phyloP scores from a whole-genome alignment of 2,113 vertebrate genomes.

The Periophthalmus modestus region DNA sequence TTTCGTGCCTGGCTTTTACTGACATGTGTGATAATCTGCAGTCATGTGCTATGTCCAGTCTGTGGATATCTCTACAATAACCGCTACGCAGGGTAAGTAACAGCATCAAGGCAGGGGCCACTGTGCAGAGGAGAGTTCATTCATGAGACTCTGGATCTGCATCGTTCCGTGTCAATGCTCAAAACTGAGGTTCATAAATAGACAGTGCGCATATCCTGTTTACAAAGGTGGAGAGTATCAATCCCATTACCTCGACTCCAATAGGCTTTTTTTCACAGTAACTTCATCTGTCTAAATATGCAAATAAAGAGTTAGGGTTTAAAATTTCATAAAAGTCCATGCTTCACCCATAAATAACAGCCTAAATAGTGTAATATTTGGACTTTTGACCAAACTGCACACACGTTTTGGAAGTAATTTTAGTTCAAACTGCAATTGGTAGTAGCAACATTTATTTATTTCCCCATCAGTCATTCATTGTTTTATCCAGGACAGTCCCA shows the following conservation, averaged over 20 bases:
- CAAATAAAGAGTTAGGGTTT: too few species aligned
- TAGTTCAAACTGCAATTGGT: neutral
- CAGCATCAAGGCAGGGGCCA: neutral
- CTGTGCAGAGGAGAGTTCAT: neutral
- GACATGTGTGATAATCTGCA: slow-evolving; percentile 65
- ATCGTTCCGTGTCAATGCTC: too few species aligned
- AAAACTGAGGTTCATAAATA: too few species aligned
- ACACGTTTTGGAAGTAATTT: neutral
- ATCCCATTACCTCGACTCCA: neutral
- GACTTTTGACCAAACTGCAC: neutral
- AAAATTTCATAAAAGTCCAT: too few species aligned
- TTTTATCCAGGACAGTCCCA: neutral
- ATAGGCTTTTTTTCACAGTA: neutral
- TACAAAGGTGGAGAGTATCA: neutral
- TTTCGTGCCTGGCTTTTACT: slow-evolving; percentile 58
- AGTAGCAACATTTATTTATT: neutral
- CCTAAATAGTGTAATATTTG: too few species aligned
- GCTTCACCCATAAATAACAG: neutral
- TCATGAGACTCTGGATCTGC: neutral
- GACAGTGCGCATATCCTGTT: neutral
- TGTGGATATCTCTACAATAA: slow-evolving; percentile 74
- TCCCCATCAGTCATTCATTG: neutral
- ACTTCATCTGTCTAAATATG: neutral
- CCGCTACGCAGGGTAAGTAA: slow-evolving; percentile 81
- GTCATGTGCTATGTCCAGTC: slow-evolving; percentile 57